Conservation (phyloP, 2,888 invertebrate genomes). For the Hirtodrosophila trivittata region DNA sequence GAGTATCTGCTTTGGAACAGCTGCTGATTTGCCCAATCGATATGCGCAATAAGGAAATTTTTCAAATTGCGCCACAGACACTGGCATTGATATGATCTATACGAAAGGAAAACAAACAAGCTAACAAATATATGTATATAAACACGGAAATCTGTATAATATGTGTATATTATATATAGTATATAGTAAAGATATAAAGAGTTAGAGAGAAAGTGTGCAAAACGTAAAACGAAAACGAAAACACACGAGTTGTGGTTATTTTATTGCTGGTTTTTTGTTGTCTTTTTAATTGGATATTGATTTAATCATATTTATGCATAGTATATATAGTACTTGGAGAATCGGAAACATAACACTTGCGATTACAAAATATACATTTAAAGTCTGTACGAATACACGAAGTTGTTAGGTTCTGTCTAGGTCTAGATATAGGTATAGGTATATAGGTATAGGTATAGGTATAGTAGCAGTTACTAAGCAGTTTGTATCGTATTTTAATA, state of each 20-base stretch:
- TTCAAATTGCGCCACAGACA: slow-evolving; percentile 32
- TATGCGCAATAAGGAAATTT: slow-evolving; percentile 39
- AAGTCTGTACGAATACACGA: slow-evolving; percentile 31
- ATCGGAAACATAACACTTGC: slow-evolving; percentile 46
- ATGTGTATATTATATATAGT: neutral
- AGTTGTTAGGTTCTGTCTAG: slow-evolving; percentile 4
- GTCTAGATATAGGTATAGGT: slow-evolving; percentile 5
- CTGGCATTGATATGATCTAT: slow-evolving; percentile 64
- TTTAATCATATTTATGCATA: slow-evolving; percentile 22
- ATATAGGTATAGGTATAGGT: slow-evolving; percentile 15
- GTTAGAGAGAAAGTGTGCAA: slow-evolving; percentile 18
- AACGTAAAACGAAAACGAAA: slow-evolving; percentile 60
- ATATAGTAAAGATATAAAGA: neutral
- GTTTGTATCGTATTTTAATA: slow-evolving; percentile 6
- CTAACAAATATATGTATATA: slow-evolving; percentile 6
- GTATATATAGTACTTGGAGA: slow-evolving; percentile 37
- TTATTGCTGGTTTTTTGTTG: slow-evolving; percentile 49
- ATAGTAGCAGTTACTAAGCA: slow-evolving; percentile 35
- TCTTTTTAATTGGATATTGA: slow-evolving; percentile 59
- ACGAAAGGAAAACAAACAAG: slow-evolving; percentile 2
- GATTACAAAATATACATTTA: slow-evolving; percentile 63
- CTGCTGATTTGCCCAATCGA: slow-evolving; percentile 73
- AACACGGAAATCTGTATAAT: neutral
- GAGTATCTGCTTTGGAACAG: slow-evolving; percentile 59
- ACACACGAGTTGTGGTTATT: slow-evolving; percentile 71